Conservation (phyloP, 2,113 vertebrate genomes). For the Eclectus roratus region DNA sequence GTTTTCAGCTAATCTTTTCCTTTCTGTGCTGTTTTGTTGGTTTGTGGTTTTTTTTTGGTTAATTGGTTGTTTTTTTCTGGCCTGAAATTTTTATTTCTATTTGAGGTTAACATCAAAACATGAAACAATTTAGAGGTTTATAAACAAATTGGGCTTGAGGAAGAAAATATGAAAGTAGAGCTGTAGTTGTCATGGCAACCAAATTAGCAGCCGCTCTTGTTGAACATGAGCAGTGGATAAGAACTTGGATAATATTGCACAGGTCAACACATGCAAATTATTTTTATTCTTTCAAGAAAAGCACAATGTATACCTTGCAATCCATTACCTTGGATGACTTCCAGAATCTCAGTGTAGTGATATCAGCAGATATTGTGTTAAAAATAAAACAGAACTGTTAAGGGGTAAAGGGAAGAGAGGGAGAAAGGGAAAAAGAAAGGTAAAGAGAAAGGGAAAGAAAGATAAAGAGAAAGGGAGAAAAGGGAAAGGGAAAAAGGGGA, state of each 20-base stretch:
- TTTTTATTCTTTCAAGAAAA: background rate
- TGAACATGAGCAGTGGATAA: background rate
- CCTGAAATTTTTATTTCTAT: background rate
- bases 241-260: background rate
- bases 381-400: background rate
- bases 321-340: background rate
- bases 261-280: background rate
- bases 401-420: background rate
- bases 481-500: too few relatives aligned
- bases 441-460: too few relatives aligned
- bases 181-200: background rate
- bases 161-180: background rate
- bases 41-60: background rate
- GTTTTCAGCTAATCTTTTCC: background rate
- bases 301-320: background rate
- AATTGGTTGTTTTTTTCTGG: background rate
- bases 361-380: rapidly evolving
- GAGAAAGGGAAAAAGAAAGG: too few relatives aligned
- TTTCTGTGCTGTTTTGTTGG: background rate
- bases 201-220: background rate
- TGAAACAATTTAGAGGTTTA: background rate
- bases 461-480: too few relatives aligned
- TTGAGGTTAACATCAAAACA: background rate
- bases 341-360: background rate
- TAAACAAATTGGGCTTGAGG: background rate